Evolutionary conservation across 1,140 invertebrate species (phyloP), one percentile per base, ranked within the genome.

Genomic region (Trichogramma pretiosum): DNA sequence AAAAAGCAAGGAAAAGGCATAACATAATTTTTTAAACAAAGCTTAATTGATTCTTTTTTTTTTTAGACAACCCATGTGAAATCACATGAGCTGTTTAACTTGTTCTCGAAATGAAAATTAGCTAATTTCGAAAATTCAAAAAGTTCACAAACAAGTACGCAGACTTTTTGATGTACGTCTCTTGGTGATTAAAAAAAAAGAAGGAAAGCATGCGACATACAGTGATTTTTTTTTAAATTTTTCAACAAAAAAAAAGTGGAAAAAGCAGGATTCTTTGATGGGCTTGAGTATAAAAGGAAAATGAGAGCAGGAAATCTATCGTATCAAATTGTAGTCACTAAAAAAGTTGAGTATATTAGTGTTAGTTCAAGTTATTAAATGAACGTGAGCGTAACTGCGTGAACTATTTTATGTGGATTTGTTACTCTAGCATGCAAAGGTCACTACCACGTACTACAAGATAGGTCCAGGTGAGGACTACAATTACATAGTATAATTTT

Each of bases 391-490:
- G n/a, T n/a, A 28, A 46, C 19, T 51, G 43, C 38, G 49, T 51
- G n/a, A n/a, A n/a, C n/a, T n/a, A n/a, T n/a, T n/a, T n/a, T n/a
- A n/a, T n/a, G n/a, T n/a, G 49, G 42, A 46, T 46, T 45, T 45
- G 32, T 16, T 8, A 14, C 35, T 62, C 55, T 53, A 61, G 47
- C 64, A 65, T 65, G 64, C 64, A 67, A 42, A 64, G 60, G 57
- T 59, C 48, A 55, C 56, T 67, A 62, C 56, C 54, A 56, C 54
- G 52, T 55, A 60, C 56, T 57, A 58, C 47, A 52, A n/a, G 34
- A 54, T 46, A 55, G 55, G 53, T 47, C 50, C 45, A 47, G 44
- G 50, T 48, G 34, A 56, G 52, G 62, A 56, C 48, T 59, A 55
- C 46, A 41, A 42, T 54, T 50, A 33, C 55, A 58, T 55, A 59